A percentile compares a stretch with the other conserved stretches of the same genome.
Conservation (phyloP, 2,113 vertebrate genomes). For the Alouatta palliata region DNA sequence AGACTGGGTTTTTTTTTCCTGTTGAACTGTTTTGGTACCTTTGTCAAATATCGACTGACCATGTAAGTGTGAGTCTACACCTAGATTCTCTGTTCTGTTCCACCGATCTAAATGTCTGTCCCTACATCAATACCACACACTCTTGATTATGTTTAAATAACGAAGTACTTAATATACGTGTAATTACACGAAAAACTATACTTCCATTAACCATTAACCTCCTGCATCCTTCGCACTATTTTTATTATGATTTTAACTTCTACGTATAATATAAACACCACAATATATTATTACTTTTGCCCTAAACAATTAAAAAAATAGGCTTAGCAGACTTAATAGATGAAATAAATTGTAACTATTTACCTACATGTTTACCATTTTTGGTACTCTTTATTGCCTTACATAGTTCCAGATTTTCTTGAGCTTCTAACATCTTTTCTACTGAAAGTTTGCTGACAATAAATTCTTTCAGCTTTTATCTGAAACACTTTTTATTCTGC, state of each 20-base stretch:
- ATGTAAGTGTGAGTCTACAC: not conserved
- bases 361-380: not conserved
- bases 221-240: not conserved
- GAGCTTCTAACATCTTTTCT: not conserved
- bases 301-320: not conserved
- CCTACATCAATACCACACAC: not conserved
- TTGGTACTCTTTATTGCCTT: not conserved
- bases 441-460: not conserved
- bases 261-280: not conserved
- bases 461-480: not conserved
- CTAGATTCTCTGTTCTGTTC: not conserved
- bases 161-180: not conserved
- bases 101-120: not conserved
- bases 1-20: not conserved
- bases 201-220: not conserved
- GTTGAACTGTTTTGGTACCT: not conserved
- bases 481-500: not conserved
- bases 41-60: not conserved
- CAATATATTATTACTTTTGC: not conserved
- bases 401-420: not conserved
- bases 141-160: not conserved
- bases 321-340: not conserved
- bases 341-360: not conserved
- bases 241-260: constrained; percentile 21
- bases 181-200: not conserved